phyloP scores from a whole-genome alignment of 2,113 vertebrate genomes.

The Corvus moneduloides region DNA sequence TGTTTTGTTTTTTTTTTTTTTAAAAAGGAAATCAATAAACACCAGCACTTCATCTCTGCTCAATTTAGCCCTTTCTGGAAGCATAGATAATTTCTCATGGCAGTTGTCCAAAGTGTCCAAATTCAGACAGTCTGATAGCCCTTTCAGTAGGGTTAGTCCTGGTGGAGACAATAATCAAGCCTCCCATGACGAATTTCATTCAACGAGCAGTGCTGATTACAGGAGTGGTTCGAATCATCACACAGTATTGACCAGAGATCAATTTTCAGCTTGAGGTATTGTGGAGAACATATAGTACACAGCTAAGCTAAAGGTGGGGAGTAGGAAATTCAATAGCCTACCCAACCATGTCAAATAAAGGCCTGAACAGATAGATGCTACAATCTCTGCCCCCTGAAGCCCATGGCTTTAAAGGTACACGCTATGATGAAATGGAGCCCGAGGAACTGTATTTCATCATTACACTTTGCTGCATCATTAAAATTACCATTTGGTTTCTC shows the following conservation, averaged over 20 bases:
- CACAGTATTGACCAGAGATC: slow-evolving; percentile 55
- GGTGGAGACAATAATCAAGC: slow-evolving; percentile 52
- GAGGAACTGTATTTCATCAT: background rate
- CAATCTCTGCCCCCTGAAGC: background rate
- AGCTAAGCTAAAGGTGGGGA: background rate
- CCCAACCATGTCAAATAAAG: slow-evolving; percentile 54
- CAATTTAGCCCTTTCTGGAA: slow-evolving; percentile 56
- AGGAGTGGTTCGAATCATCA: slow-evolving; percentile 18
- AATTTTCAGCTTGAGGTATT: slow-evolving; percentile 66
- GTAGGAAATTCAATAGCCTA: slow-evolving; percentile 52
- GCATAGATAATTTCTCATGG: slow-evolving; percentile 47
- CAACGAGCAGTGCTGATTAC: background rate
- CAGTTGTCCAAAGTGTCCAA: slow-evolving; percentile 47
- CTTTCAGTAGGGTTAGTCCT: slow-evolving; percentile 52
- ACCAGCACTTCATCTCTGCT: slow-evolving; percentile 54
- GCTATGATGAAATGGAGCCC: background rate
- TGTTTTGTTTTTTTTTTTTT: background rate
- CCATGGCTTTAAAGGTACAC: background rate
- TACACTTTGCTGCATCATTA: background rate
- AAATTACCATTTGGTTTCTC: background rate
- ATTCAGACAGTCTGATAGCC: slow-evolving; percentile 56
- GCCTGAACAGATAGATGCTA: background rate
- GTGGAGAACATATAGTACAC: background rate
- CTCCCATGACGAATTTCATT: slow-evolving; percentile 52
- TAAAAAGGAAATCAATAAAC: slow-evolving; percentile 26